These are phyloP conservation scores for Sebastes vulpes DNA, from an alignment of 2,797 vertebrate genomes.

Conservation along the genomic window DNA sequence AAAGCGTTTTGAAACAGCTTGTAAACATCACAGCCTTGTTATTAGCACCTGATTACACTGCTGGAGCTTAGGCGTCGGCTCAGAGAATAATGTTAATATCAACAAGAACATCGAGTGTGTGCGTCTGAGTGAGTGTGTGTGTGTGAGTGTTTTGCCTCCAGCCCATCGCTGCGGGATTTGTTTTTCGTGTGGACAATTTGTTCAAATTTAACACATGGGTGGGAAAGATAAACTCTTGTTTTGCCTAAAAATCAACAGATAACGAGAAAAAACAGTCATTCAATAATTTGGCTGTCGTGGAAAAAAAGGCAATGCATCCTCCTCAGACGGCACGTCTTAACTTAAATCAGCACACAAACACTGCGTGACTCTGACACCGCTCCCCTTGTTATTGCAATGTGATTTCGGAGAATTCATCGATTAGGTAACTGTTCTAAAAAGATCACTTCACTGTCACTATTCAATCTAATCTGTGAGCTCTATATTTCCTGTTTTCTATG, in stretches of 20 bases:
- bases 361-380: not conserved
- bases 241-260: conserved; percentile 40
- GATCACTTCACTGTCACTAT: not conserved
- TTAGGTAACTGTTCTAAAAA: not conserved
- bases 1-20: conserved; percentile 66
- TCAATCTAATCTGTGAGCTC: conserved; percentile 12
- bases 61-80: conserved; percentile 62
- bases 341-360: conserved; percentile 18
- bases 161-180: conserved; percentile 39
- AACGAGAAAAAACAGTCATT: conserved; percentile 29
- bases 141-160: conserved; percentile 24
- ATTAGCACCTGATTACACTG: conserved; percentile 79
- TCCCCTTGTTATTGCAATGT: not conserved
- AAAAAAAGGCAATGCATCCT: conserved; percentile 4
- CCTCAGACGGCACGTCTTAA: not conserved
- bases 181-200: conserved; percentile 64
- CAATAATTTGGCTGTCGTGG: conserved; percentile 35
- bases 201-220: conserved; percentile 64
- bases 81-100: conserved; percentile 63
- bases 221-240: conserved; percentile 47
- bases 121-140: not conserved
- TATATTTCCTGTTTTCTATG: not conserved
- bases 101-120: conserved; percentile 36
- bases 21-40: conserved; percentile 78
- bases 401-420: not conserved